These are phyloP conservation scores for Lutjanus campechanus DNA, from an alignment of 2,797 vertebrate species.

Conservation along the genomic window DNA sequence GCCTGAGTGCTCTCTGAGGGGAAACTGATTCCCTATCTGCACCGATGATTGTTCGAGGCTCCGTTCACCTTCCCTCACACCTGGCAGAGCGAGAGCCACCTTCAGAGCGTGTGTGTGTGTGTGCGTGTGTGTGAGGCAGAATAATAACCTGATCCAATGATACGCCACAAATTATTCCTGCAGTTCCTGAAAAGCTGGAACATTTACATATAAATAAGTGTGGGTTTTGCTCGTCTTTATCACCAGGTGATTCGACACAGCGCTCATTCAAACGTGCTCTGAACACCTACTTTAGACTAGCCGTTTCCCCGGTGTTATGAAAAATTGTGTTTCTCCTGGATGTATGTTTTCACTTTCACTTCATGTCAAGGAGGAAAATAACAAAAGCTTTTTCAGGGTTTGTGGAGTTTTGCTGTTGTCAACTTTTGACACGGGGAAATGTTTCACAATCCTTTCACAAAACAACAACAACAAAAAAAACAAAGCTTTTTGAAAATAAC, in stretches of 20 bases:
- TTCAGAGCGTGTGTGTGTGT: not conserved
- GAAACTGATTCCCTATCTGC: conserved; percentile 15
- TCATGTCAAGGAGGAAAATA: not conserved
- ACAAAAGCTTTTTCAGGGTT: not conserved
- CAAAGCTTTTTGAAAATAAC: not conserved
- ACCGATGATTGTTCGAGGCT: conserved; percentile 35
- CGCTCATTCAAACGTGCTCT: conserved; percentile 13
- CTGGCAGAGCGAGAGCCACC: conserved; percentile 9
- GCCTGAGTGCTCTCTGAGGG: conserved; percentile 19
- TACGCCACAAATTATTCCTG: conserved; percentile 24
- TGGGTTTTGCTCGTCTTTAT: conserved; percentile 24
- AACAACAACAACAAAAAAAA: not conserved
- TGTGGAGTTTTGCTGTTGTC: not conserved
- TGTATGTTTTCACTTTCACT: conserved; percentile 9
- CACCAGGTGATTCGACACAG: not conserved
- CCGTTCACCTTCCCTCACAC: conserved; percentile 28
- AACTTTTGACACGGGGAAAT: not conserved
- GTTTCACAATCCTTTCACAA: not conserved
- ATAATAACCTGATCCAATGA: conserved; percentile 42
- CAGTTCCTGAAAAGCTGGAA: conserved; percentile 36
- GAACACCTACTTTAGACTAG: conserved; percentile 8
- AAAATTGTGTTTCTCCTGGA: not conserved
- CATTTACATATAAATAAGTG: conserved; percentile 46
- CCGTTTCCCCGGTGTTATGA: not conserved
- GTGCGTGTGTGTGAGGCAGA: conserved; percentile 17